Evolutionary conservation across 2,113 vertebrate species (phyloP).

Genomic region (Chelonoidis abingdonii): DNA sequence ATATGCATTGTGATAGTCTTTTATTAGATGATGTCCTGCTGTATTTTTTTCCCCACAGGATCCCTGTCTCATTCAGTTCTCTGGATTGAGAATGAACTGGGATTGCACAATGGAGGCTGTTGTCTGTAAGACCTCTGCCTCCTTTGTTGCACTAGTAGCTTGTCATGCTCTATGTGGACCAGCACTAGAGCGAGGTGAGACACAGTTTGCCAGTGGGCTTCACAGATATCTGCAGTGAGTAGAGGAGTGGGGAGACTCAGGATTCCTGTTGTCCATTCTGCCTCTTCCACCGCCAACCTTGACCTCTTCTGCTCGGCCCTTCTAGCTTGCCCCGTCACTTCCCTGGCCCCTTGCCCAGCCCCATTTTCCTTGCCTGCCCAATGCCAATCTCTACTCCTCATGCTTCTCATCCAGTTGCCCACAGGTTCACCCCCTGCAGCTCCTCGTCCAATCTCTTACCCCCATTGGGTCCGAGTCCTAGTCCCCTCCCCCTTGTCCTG

Average conservation of each 20-base stretch:
- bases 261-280: neutral
- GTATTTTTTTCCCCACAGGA: neutral
- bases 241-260: neutral
- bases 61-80: neutral
- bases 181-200: no score
- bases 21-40: neutral
- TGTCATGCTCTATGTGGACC: no score
- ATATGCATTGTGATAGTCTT: neutral
- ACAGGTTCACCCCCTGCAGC: no score
- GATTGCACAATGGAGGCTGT: neutral
- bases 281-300: neutral
- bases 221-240: neutral
- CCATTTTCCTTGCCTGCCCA: neutral
- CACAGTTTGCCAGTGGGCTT: neutral
- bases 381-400: neutral
- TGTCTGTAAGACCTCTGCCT: neutral
- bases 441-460: neutral
- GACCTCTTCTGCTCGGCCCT: accelerated
- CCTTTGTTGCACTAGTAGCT: no score
- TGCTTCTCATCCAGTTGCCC: neutral
- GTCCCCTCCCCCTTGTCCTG: neutral
- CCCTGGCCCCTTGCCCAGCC: neutral
- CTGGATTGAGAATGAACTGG: neutral
- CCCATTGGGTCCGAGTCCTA: neutral
- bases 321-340: neutral